Base-by-base conservation (phyloP, 2,113 vertebrate species). In the Cephalopterus ornatus region DNA sequence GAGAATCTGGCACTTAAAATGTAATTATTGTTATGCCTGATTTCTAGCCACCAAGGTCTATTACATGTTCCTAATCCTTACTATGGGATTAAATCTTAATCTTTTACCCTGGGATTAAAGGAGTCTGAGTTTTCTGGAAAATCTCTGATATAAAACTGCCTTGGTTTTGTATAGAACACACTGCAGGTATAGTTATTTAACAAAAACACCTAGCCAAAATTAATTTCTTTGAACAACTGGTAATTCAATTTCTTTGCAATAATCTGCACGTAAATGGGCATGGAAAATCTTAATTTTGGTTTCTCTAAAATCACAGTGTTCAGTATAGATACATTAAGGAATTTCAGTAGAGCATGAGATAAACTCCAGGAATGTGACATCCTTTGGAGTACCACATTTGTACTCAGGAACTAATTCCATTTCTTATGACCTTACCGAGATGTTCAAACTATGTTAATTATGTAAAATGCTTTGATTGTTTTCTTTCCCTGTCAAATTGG, bases 381-480 rank as follows among this genome's bases (percentile, higher is more conserved):
- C 68, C 76, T 76, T 73, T 72, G 46, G 62, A 87, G 23, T 82
- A 39, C 23, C 71, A 95, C 55, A 77, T 95, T 81, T 89, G 52
- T 91, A 70, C 52, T 97, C 87, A 93, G 78, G 59, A 92, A 28
- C 16, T 85, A 91, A 86, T 95, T 95, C 78, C 14, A 63, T 88
- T 96, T 97, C 93, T 95, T 71, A 97, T 95, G 86, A 88, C 81
- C 59, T 96, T 62, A 44, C 89, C 80, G 83, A 96, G 70, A 72
- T 89, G 35, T 46, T 59, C 44, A 94, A 92, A 72, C 73, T 53
- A 44, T 6, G 9, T 95, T 96, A 89, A 89, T 93, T 91, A 73
- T 88, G 85, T 91, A 68, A 89, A 61, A 95, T 89, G 62, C 59
- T 91, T 95, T 88, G 93, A 93, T n/a, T 86, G 33, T 76, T 97